Evolutionary conservation across 2,888 invertebrate species (phyloP).

Genomic region (Linyphia triangularis): DNA sequence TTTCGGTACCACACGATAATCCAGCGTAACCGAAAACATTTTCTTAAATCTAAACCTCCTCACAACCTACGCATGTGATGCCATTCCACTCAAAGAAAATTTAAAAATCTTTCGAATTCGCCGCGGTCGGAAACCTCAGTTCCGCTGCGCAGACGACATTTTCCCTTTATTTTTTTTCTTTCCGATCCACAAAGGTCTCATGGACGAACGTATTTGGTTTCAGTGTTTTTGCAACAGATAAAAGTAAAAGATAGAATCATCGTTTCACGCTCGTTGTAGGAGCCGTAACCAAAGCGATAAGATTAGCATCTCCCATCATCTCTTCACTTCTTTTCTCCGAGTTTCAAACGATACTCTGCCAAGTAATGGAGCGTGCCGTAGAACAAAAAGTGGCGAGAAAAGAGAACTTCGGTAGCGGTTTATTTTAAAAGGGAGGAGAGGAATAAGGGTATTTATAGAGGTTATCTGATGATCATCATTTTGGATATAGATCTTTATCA

Average conservation of each 20-base stretch:
- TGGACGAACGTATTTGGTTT: conserved; percentile 31
- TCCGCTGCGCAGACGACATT: background rate
- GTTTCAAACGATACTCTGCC: background rate
- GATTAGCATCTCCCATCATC: conserved; percentile 46
- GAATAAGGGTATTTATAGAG: conserved; percentile 40
- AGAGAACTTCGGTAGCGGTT: conserved; percentile 27
- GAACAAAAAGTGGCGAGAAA: background rate
- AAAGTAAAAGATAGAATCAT: conserved; percentile 45
- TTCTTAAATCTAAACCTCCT: background rate
- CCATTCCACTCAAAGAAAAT: too few relatives aligned
- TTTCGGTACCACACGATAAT: too few relatives aligned
- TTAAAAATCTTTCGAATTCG: conserved; percentile 43
- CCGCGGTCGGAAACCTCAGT: conserved; percentile 22
- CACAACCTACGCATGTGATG: background rate
- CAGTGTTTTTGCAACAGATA: conserved; percentile 60
- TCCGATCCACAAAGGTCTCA: background rate
- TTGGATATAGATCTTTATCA: background rate
- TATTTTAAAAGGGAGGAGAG: conserved; percentile 29
- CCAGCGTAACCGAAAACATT: background rate
- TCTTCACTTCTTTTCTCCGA: background rate
- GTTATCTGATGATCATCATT: conserved; percentile 25
- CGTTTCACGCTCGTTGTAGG: conserved; percentile 41
- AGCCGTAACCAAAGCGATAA: conserved; percentile 50
- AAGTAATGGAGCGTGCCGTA: conserved; percentile 27
- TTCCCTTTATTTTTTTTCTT: background rate